Base-by-base conservation (phyloP, 2,888 invertebrate genomes). In the Dasysyrphus albostriatus region DNA sequence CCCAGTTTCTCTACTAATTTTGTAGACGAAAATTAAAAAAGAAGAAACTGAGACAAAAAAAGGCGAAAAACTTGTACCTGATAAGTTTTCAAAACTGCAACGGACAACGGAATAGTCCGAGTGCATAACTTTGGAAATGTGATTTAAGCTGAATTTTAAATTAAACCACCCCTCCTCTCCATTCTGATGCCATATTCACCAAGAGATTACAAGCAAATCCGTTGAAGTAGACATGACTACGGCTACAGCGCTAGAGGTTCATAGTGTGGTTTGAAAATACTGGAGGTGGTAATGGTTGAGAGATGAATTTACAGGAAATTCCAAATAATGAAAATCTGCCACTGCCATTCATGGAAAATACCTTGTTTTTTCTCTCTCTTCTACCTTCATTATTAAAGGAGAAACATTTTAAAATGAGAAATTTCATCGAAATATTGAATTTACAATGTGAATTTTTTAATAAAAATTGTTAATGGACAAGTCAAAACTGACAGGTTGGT, bases 51-150 rank as follows among this genome's bases (percentile, higher is more conserved):
- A 32, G 32, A 7, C 2, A 32, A 42, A 8, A 24, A 24, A 42
- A 2, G 19, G 6, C 5, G 19, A 7, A 32, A 56, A 42, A 42
- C 6, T 10, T 63, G 24, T 14, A 63, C 61, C 61, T 63, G 61
- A 63, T 44, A 44, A 42, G 61, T 24, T 44, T 56, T 63, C 42
- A 24, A 63, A 63, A n/a, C 8, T 63, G 42, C 24, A 44, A 29
- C 16, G 24, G 10, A 24, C 29, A 63, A 63, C 42, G n/a, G 24
- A 29, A 63, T 14, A 29, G 61, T 63, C 24, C 42, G 14, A 29
- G 29, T 63, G 44, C 9, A 44, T n/a, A 29, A 29, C 61, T 42
- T 24, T 8, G n/a, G 9, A 63, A 63, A 63, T 63, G n/a, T 14
- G 14, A 44, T 44, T 44, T 44, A 9, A 63, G 42, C 42, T 24